phyloP scores from a whole-genome alignment of 2,113 vertebrate species.

The Capreolus pygargus region DNA sequence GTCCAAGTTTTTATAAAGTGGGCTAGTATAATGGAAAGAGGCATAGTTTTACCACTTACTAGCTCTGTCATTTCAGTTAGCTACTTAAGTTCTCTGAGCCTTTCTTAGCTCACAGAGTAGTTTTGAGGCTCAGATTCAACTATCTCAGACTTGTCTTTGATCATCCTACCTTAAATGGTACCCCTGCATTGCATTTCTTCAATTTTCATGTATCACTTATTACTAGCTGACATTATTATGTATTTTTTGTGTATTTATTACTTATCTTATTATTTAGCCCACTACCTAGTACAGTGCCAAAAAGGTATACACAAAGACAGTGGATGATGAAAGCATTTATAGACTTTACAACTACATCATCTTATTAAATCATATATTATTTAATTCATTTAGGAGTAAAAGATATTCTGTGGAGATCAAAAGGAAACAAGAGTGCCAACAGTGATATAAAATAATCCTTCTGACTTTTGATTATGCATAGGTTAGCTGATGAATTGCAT shows the following conservation, averaged over 20 bases:
- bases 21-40: neutral
- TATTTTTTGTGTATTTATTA: neutral
- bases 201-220: neutral
- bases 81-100: neutral
- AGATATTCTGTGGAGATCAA: neutral
- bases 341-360: neutral
- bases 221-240: neutral
- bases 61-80: neutral
- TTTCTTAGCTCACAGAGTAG: neutral
- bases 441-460: neutral
- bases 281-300: neutral
- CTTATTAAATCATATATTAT: neutral
- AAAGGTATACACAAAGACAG: neutral
- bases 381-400: neutral
- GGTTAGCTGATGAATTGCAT: slow-evolving; percentile 91
- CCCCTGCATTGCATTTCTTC: neutral
- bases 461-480: slow-evolving; percentile 66
- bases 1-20: neutral
- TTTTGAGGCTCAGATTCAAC: neutral
- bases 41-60: no score
- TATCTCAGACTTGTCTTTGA: neutral
- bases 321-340: neutral
- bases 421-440: neutral
- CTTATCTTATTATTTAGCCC: neutral
- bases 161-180: neutral